Base-by-base conservation (phyloP, 2,113 vertebrate species). In the Scalopus aquaticus region DNA sequence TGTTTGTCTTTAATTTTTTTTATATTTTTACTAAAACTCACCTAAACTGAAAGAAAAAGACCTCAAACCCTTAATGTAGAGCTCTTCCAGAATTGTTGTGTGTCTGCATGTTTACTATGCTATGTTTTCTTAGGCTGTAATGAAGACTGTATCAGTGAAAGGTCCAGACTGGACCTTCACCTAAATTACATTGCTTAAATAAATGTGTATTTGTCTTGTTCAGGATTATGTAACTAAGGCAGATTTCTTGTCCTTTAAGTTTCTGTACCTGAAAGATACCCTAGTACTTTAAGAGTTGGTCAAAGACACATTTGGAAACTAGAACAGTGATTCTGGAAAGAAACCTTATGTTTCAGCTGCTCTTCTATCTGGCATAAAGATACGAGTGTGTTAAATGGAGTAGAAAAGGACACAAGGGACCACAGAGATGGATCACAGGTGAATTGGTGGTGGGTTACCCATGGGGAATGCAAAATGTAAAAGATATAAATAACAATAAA, bases 221-320 rank as follows among this genome's bases (percentile, higher is more conserved):
- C 37, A 92, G 72, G 95, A 83, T 93, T 94, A 92, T 62, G 3
- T 92, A 94, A 90, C 60, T 84, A 54, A 96, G 19, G 19, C 81
- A 58, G 0, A 79, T 82, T 90, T 89, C 49, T 56, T 42, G 8
- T 87, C 28, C 39, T 91, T 95, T 87, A 72, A 22, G 56, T 78
- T 90, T 84, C 62, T 85, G 74, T 88, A 67, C 77, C 77, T 90
- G 76, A 95, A 80, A 90, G 60, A 77, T 4, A 86, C 54, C 19
- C 4, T 96, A 35, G 32, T 90, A 65, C 69, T 93, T 92, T 86
- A 94, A 76, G 39, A 54, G 4, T 85, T 1, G 22, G 42, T 92
- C 79, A 94, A 46, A 95, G 88, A 28, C 76, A 94, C 22, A 78
- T 76, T 60, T 90, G 72, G 91, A 78, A 96, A 88, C 54, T 54